phyloP scores from a whole-genome alignment of 2,797 vertebrate species.

The Poeciliopsis turneri region DNA sequence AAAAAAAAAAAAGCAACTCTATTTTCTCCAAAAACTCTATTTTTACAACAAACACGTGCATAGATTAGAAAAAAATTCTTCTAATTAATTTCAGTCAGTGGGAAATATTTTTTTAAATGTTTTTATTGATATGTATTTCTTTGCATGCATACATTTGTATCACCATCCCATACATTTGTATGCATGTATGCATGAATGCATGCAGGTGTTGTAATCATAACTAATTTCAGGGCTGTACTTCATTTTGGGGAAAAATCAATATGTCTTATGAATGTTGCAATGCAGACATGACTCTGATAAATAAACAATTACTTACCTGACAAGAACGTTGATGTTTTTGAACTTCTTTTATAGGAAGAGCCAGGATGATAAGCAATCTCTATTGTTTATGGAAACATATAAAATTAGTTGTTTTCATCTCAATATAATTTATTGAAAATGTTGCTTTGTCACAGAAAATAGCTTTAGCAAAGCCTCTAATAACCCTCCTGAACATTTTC shows the following conservation, averaged over 20 bases:
- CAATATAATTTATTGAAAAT: neutral
- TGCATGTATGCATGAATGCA: too few species aligned
- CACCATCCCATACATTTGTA: too few species aligned
- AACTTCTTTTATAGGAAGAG: neutral
- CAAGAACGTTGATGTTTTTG: neutral
- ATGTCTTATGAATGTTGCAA: neutral
- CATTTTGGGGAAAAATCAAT: neutral
- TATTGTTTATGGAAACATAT: neutral
- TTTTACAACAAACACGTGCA: neutral
- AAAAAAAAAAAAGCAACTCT: neutral
- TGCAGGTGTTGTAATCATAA: neutral
- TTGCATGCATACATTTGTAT: too few species aligned
- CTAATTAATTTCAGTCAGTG: neutral
- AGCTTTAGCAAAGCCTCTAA: neutral
- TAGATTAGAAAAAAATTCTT: neutral
- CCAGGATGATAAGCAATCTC: neutral
- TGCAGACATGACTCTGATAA: neutral
- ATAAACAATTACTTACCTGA: neutral
- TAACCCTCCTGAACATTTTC: neutral
- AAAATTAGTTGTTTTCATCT: neutral
- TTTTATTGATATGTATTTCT: neutral
- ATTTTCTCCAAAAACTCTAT: neutral
- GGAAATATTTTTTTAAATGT: neutral
- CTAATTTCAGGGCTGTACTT: neutral
- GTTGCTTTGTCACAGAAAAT: neutral